Percentiles rank a stretch among this genome's conserved stretches.
phyloP scores from a whole-genome alignment of 2,888 invertebrate genomes.

The Caenorhabditis doughertyi region DNA sequence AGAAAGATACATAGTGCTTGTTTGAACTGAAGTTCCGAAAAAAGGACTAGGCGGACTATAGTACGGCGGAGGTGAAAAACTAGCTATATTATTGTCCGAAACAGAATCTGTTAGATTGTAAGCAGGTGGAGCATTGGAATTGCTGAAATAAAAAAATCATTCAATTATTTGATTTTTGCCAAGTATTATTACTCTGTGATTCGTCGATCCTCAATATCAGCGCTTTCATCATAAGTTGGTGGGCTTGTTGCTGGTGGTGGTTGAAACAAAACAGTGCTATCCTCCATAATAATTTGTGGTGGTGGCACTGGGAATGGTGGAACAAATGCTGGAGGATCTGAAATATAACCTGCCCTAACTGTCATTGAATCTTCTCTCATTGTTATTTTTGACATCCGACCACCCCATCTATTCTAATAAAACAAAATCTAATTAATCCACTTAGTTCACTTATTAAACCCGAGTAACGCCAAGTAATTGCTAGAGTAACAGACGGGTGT shows the following conservation, averaged over 20 bases:
- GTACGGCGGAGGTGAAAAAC: conserved; percentile 63
- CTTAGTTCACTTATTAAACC: conserved; percentile 61
- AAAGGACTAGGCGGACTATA: conserved; percentile 52
- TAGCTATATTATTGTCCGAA: conserved; percentile 56
- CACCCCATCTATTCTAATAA: not conserved
- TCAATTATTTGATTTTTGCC: not conserved
- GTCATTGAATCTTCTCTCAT: not conserved
- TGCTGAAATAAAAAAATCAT: conserved; percentile 26
- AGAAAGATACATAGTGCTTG: conserved; percentile 49
- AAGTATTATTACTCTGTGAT: conserved; percentile 38
- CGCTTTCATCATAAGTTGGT: conserved; percentile 56
- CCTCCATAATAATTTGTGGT: conserved; percentile 31
- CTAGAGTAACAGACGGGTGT: conserved; percentile 60
- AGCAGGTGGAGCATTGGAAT: conserved; percentile 62
- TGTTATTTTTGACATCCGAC: conserved; percentile 7
- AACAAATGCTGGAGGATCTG: conserved; percentile 31
- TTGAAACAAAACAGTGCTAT: conserved; percentile 5
- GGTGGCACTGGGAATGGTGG: conserved; percentile 52
- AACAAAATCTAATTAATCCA: conserved; percentile 60
- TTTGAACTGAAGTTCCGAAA: conserved; percentile 47
- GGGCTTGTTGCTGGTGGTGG: conserved; percentile 20
- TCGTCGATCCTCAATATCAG: conserved; percentile 55
- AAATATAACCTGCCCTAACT: conserved; percentile 17
- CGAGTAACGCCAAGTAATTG: conserved; percentile 59
- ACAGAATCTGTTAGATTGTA: conserved; percentile 41